Evolutionary conservation across 2,113 vertebrate genomes (phyloP).

Genomic region (Sturnus vulgaris): DNA sequence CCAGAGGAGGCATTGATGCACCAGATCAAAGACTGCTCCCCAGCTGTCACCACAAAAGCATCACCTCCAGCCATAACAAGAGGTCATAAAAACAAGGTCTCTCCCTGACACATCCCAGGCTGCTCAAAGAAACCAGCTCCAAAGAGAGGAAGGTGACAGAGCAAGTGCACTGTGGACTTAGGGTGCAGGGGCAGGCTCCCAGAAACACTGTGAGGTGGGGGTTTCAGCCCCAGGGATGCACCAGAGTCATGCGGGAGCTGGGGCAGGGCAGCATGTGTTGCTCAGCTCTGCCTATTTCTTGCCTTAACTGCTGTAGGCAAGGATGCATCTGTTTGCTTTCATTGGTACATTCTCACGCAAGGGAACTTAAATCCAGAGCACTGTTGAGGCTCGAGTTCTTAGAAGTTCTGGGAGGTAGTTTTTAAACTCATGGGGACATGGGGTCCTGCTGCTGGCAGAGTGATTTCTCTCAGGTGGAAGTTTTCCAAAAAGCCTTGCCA

Average conservation of each 20-base stretch:
- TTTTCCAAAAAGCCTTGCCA: not conserved
- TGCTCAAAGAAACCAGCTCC: not conserved
- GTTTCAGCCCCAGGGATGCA: not conserved
- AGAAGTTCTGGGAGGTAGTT: not conserved
- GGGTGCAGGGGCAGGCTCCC: not conserved
- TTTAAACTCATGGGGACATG: not conserved
- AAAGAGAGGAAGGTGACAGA: not conserved
- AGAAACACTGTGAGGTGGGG: fast-evolving
- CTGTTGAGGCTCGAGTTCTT: not conserved
- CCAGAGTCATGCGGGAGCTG: not conserved
- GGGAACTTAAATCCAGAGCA: not conserved
- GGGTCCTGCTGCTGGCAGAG: not conserved
- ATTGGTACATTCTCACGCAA: not conserved
- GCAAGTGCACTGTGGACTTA: not conserved
- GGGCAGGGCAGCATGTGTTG: fast-evolving
- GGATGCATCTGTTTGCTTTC: not conserved
- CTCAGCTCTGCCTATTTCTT: not conserved
- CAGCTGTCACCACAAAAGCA: not conserved
- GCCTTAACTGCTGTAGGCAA: not conserved
- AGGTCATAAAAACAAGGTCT: constrained; percentile 46
- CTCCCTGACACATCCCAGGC: constrained; percentile 3
- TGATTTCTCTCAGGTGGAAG: not conserved
- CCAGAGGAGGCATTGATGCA: constrained; percentile 9
- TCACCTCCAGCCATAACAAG: constrained; percentile 34
- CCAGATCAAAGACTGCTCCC: constrained; percentile 44